Conservation (phyloP, 2,888 invertebrate genomes). For the Athalia cordata region DNA sequence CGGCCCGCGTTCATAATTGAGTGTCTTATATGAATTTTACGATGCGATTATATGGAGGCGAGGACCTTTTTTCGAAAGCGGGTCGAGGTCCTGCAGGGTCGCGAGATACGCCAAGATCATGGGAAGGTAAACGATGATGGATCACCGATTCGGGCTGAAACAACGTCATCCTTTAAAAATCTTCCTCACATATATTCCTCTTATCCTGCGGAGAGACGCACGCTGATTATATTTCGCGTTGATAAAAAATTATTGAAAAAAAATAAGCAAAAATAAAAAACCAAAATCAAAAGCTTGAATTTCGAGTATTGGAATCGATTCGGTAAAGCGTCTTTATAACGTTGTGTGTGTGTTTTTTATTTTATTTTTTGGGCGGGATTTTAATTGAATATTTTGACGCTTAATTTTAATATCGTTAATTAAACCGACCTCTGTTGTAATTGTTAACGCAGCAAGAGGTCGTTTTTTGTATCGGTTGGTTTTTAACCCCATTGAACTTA, state of each 20-base stretch:
- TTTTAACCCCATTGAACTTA: slow-evolving; percentile 36
- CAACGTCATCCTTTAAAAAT: too few relatives aligned
- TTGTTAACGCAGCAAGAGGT: slow-evolving; percentile 29
- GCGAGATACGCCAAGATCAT: slow-evolving; percentile 47
- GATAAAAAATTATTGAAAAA: background rate
- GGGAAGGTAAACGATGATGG: slow-evolving; percentile 63
- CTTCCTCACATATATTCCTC: too few relatives aligned
- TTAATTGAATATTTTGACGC: slow-evolving; percentile 15
- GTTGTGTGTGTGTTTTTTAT: slow-evolving; percentile 8
- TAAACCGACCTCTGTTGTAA: slow-evolving; percentile 18
- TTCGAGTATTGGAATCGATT: background rate
- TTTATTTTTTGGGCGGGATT: background rate
- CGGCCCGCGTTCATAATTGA: background rate
- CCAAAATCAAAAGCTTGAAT: too few relatives aligned
- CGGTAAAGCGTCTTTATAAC: slow-evolving; percentile 9
- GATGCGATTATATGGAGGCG: background rate
- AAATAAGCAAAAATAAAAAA: too few relatives aligned
- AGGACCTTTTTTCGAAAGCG: background rate
- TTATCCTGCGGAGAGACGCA: too few relatives aligned
- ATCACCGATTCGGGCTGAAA: slow-evolving; percentile 52
- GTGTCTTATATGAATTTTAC: slow-evolving; percentile 2
- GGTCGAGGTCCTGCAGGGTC: slow-evolving; percentile 46
- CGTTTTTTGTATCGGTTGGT: slow-evolving; percentile 1
- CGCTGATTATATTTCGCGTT: too few relatives aligned
- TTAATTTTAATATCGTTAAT: slow-evolving; percentile 33